These are phyloP conservation scores for Athrips mouffetella DNA, from an alignment of 2,888 invertebrate genomes.

Conservation along the genomic window DNA sequence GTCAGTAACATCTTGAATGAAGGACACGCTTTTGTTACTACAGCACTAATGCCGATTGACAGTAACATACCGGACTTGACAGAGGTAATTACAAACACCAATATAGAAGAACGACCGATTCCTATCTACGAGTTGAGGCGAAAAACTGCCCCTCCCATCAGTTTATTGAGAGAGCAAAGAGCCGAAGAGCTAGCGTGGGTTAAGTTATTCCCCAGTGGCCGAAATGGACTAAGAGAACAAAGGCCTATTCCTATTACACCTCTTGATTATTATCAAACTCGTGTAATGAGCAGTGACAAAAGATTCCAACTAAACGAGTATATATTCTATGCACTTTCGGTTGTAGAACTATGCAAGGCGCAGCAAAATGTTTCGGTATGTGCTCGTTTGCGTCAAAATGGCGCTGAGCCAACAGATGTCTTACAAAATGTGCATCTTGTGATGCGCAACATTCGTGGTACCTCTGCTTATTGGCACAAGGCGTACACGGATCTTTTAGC, in stretches of 20 bases:
- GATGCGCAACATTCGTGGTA: constrained; percentile 38
- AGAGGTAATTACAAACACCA: background rate
- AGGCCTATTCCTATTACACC: constrained; percentile 9
- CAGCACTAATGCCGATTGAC: background rate
- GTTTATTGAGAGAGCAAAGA: background rate
- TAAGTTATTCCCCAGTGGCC: background rate
- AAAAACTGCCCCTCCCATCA: background rate
- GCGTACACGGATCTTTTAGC: constrained; percentile 27
- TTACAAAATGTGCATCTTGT: constrained; percentile 36
- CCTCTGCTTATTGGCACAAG: constrained; percentile 32
- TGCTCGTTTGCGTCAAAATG: constrained; percentile 24
- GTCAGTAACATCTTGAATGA: background rate
- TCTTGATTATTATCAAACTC: constrained; percentile 28
- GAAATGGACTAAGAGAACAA: background rate
- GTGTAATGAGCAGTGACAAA: constrained; percentile 26
- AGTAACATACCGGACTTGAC: background rate
- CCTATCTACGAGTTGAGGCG: background rate
- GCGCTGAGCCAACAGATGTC: constrained; percentile 23
- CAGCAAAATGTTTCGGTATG: constrained; percentile 34
- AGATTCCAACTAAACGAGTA: constrained; percentile 30
- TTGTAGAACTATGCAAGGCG: constrained; percentile 31
- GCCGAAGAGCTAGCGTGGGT: background rate
- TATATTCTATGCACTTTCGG: constrained; percentile 38
- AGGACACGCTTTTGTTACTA: background rate
- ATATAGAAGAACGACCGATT: background rate